Conservation (phyloP, 2,113 vertebrate species). For the Cricetomys ansorgei region DNA sequence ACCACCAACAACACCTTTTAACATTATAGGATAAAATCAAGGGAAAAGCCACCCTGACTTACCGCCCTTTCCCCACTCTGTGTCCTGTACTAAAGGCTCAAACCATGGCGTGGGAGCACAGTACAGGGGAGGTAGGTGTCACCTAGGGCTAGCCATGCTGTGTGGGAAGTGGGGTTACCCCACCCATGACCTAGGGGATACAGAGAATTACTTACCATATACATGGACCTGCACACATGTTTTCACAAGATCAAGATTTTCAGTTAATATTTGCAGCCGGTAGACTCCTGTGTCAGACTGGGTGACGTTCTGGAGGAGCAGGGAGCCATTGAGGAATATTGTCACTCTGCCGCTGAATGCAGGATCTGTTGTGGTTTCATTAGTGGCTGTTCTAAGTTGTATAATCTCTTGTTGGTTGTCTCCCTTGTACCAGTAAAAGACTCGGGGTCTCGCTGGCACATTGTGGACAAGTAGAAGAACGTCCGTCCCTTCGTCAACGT, state of each 20-base stretch:
- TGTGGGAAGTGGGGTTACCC: neutral
- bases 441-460: rapidly evolving
- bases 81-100: neutral
- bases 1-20: too few species aligned
- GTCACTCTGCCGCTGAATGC: neutral
- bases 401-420: rapidly evolving
- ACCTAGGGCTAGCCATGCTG: rapidly evolving
- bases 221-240: rapidly evolving
- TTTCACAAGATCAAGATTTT: rapidly evolving
- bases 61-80: neutral
- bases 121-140: too few species aligned
- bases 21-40: too few species aligned
- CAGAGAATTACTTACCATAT: neutral
- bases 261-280: rapidly evolving
- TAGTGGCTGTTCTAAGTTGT: rapidly evolving
- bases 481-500: rapidly evolving
- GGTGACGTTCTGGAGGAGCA: neutral
- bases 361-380: rapidly evolving
- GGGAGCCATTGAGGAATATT: neutral
- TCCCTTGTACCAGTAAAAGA: neutral
- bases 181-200: neutral
- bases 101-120: rapidly evolving
- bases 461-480: neutral
- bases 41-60: neutral
- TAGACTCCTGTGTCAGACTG: neutral